phyloP scores from a whole-genome alignment of 2,113 vertebrate genomes.

The Stigmatopora argus region DNA sequence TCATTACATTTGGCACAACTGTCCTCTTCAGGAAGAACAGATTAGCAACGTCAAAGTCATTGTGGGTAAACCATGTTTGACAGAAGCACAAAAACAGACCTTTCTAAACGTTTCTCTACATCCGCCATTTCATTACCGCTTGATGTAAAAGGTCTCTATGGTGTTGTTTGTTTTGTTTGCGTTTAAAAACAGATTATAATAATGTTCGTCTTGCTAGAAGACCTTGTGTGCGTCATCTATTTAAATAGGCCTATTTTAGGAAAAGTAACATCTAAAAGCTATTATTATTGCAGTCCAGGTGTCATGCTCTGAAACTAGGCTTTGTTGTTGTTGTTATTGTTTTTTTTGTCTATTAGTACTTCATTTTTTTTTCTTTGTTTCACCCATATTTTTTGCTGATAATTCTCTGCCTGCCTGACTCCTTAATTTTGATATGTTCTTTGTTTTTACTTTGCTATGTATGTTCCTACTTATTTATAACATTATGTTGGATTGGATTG shows the following conservation, averaged over 20 bases:
- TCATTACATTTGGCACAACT: constrained; percentile 6
- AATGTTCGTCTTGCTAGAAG: not conserved
- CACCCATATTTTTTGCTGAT: not conserved
- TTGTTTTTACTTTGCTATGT: not conserved
- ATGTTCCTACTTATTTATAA: not conserved
- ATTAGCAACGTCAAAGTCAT: constrained; percentile 10
- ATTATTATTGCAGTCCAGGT: not conserved
- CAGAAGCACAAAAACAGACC: not conserved
- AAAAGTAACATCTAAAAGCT: not conserved
- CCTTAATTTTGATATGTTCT: not conserved
- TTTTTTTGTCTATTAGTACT: not conserved
- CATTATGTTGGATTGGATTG: no score
- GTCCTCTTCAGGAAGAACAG: constrained; percentile 1
- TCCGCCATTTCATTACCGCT: not conserved
- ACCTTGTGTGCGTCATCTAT: not conserved
- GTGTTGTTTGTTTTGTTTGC: not conserved
- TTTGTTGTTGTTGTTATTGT: not conserved
- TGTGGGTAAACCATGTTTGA: constrained; percentile 1
- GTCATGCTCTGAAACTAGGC: not conserved
- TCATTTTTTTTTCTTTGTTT: not conserved
- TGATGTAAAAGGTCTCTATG: not conserved
- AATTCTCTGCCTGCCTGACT: not conserved
- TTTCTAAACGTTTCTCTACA: not conserved
- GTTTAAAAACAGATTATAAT: not conserved
- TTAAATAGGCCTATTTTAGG: not conserved